Evolutionary conservation across 2,797 vertebrate genomes (phyloP).

Genomic region (Sebastes ruberrimus): DNA sequence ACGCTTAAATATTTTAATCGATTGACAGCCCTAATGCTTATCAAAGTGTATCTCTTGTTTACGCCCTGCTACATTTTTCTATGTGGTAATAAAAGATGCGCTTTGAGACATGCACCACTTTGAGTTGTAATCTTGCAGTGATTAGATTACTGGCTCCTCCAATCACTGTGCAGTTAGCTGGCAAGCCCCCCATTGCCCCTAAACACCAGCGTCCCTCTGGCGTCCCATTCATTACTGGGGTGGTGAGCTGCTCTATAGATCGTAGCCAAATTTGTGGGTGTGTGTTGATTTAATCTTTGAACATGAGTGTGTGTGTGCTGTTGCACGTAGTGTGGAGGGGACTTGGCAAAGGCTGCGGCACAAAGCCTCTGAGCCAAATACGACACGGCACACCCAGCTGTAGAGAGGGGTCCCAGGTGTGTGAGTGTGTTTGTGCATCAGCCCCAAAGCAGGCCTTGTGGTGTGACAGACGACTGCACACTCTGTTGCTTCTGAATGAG

Average conservation of each 20-base stretch:
- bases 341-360: slow-evolving; percentile 50
- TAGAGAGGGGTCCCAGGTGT: slow-evolving; percentile 51
- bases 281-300: slow-evolving; percentile 36
- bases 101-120: slow-evolving; percentile 2
- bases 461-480: slow-evolving; percentile 57
- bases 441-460: slow-evolving; percentile 21
- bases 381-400: slow-evolving; percentile 53
- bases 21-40: neutral
- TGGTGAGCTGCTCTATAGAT: slow-evolving; percentile 43
- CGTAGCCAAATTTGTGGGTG: slow-evolving; percentile 25
- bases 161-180: slow-evolving; percentile 6
- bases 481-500: slow-evolving; percentile 70
- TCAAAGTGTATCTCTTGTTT: neutral
- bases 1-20: too few relatives aligned
- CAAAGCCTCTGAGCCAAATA: slow-evolving; percentile 54
- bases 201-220: slow-evolving; percentile 19
- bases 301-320: slow-evolving; percentile 17
- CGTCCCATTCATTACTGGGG: slow-evolving; percentile 46
- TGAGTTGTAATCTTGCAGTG: slow-evolving; percentile 30
- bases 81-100: slow-evolving; percentile 29
- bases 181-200: neutral
- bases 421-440: slow-evolving; percentile 12
- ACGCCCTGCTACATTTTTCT: neutral
- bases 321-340: slow-evolving; percentile 26
- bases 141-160: slow-evolving; percentile 28